phyloP scores from a whole-genome alignment of 2,797 vertebrate species.

The Cygnus olor region DNA sequence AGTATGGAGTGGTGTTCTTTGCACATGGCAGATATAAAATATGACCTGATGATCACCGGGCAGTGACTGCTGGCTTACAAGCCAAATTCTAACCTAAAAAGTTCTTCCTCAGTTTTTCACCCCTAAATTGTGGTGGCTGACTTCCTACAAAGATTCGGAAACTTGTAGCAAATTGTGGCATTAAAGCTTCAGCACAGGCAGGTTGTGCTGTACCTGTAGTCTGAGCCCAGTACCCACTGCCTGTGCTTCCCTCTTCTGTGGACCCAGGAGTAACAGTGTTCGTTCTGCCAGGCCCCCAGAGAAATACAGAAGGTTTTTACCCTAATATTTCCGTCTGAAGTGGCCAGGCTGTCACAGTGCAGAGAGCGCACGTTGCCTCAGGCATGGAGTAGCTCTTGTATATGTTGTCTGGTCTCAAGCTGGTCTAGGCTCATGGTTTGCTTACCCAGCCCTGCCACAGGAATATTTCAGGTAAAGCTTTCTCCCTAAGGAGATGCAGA shows the following conservation, averaged over 20 bases:
- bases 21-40: not conserved
- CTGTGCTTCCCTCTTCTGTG: not conserved
- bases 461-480: not conserved
- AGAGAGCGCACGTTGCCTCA: not conserved
- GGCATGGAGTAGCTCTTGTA: not conserved
- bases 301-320: not conserved
- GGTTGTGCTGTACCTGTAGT: not conserved
- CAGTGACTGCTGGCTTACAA: not conserved
- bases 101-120: not conserved
- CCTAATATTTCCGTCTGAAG: not conserved
- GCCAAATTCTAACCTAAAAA: not conserved
- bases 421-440: not conserved
- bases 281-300: not conserved
- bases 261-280: not conserved
- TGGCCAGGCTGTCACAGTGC: not conserved
- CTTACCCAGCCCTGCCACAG: not conserved
- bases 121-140: not conserved
- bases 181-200: not conserved
- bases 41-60: not conserved
- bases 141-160: not conserved
- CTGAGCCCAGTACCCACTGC: not conserved
- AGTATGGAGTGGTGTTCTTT: not conserved
- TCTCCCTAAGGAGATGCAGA: not conserved
- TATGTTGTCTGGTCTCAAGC: not conserved
- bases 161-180: not conserved